These are phyloP conservation scores for Sebastes minor DNA, from an alignment of 2,797 vertebrate genomes.

Conservation along the genomic window DNA sequence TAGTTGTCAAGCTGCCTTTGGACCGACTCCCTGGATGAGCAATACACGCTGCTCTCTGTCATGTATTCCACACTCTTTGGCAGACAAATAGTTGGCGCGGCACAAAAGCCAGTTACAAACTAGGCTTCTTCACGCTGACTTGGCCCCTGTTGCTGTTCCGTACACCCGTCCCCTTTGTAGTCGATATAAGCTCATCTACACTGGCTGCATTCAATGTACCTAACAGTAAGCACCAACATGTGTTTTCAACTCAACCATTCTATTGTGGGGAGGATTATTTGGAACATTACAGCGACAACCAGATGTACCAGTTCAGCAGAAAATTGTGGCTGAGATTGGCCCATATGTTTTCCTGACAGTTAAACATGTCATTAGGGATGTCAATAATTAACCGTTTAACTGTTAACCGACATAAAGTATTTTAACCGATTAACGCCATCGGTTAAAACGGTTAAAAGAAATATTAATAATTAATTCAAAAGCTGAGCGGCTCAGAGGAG, in stretches of 20 bases:
- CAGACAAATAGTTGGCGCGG: slow-evolving; percentile 36
- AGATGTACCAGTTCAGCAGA: too few relatives aligned
- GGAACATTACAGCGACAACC: too few relatives aligned
- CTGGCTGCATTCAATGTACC: neutral
- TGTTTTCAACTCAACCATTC: neutral
- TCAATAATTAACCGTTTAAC: too few relatives aligned
- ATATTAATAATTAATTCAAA: too few relatives aligned
- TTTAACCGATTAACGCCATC: too few relatives aligned
- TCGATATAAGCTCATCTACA: neutral
- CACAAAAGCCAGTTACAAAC: slow-evolving; percentile 38
- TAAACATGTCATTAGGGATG: too few relatives aligned
- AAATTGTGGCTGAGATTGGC: too few relatives aligned
- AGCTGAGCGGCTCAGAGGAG: too few relatives aligned
- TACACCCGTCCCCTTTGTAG: slow-evolving; percentile 11
- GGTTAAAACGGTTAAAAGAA: too few relatives aligned
- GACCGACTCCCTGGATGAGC: slow-evolving; percentile 20
- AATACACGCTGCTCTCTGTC: slow-evolving; percentile 6
- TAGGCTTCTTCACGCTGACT: slow-evolving; percentile 25
- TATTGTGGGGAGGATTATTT: neutral
- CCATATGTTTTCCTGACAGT: too few relatives aligned
- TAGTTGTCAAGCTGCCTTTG: slow-evolving; percentile 9
- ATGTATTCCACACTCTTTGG: slow-evolving; percentile 39
- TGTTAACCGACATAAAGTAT: too few relatives aligned
- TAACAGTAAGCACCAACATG: neutral
- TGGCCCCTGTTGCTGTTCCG: neutral